Evolutionary conservation across 2,113 vertebrate genomes (phyloP), one percentile per base, ranked within the genome.

Genomic region (Danionella cerebrum): DNA sequence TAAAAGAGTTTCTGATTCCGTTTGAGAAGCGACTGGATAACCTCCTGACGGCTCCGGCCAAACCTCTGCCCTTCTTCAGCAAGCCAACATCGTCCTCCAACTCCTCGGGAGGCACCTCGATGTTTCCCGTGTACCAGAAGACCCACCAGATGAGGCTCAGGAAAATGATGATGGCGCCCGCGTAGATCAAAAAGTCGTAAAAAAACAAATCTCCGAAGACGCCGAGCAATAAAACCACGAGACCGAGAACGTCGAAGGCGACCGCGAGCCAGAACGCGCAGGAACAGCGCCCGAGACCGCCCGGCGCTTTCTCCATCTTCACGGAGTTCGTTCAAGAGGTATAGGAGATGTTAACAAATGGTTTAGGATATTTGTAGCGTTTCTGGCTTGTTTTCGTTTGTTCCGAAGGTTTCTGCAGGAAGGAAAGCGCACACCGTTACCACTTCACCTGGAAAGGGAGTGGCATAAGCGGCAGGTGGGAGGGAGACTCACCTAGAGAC

Each of bases 101-200:
- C 71, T 89, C 83, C 19, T 86, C 85, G 0, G 47, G 75, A 0
- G 84, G 82, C 59, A 90, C 82, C 47, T 91, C 88, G 65, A 92
- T 79, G 83, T 93, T 94, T 22, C 90, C 88, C 12, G 84, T 86
- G 81, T 88, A 91, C 92, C 92, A 94, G 81, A 90, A 91, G 35
- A 92, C 78, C 91, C 91, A 93, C 89, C 90, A 91, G 25, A 92
- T 70, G 31, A 93, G 85, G 73, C 91, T 91, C 59, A 92, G 52
- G 79, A 94, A 90, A 70, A 91, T 84, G 69, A 87, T 78, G 72
- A 90, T 87, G 65, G 89, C 82, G 7, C 91, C 92, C 41, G 85
- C 80, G 70, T 91, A 93, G 52, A 94, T 88, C 10, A 94, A 82
- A 70, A 91, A 74, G 78, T 92, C 92, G 25, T 86, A 84, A 78